Percentiles rank a stretch among this genome's conserved stretches.
Conservation (phyloP, 2,888 invertebrate genomes). For the Balanococcus diminutus region DNA sequence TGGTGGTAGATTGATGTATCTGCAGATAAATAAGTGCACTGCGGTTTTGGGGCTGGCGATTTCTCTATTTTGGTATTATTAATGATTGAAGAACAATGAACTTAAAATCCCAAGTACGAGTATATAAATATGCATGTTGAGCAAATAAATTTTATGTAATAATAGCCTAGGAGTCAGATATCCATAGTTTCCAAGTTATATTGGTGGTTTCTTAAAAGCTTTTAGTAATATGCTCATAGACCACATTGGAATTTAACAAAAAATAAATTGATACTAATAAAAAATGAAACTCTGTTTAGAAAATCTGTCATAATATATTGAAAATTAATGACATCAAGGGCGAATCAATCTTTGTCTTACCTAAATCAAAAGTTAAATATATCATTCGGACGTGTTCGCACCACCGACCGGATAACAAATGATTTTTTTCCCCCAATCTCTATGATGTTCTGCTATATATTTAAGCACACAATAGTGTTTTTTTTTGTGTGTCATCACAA, state of each 20-base stretch:
- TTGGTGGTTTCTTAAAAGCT: neutral
- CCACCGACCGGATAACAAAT: conserved; percentile 20
- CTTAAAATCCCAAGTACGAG: neutral
- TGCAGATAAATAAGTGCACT: neutral
- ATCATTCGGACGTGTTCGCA: conserved; percentile 18
- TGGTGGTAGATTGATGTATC: neutral
- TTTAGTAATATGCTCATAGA: neutral
- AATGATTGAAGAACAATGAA: neutral
- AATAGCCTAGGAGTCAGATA: too few relatives aligned
- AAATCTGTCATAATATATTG: conserved; percentile 21
- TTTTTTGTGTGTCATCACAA: neutral
- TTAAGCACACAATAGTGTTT: neutral
- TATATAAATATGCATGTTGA: neutral
- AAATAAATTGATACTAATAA: neutral
- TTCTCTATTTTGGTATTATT: too few relatives aligned
- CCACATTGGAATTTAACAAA: neutral
- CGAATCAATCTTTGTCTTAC: conserved; percentile 16
- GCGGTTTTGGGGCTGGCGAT: neutral
- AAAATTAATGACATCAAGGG: conserved; percentile 32
- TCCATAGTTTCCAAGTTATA: neutral
- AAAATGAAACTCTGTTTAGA: conserved; percentile 17
- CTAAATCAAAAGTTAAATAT: conserved; percentile 32
- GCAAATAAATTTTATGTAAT: neutral
- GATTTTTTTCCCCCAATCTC: neutral
- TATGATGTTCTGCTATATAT: neutral